Conservation (phyloP, 2,797 vertebrate genomes). For the Rhincodon typus region DNA sequence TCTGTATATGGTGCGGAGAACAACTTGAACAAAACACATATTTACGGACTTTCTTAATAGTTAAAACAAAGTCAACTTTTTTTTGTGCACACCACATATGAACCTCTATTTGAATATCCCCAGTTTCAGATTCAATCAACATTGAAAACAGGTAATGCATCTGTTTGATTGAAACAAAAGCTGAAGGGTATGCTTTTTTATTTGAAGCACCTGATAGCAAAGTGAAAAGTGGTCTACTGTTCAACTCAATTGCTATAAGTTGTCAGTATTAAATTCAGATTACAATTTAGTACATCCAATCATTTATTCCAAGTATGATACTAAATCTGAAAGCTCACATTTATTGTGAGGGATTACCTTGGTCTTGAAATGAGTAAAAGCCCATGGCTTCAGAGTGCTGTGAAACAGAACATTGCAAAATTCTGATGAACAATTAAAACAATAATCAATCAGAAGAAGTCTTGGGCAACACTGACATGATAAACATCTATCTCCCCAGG, state of each 20-base stretch:
- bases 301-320: background rate
- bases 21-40: background rate
- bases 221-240: background rate
- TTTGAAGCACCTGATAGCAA: background rate
- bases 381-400: background rate
- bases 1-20: background rate
- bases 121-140: background rate
- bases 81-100: background rate
- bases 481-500: background rate
- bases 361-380: background rate
- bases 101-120: background rate
- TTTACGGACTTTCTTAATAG: background rate
- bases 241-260: background rate
- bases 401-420: background rate
- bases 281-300: background rate
- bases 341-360: background rate
- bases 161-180: background rate
- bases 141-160: background rate
- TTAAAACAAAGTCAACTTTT: background rate
- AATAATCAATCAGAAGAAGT: background rate
- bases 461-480: background rate
- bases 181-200: background rate
- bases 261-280: background rate
- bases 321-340: background rate
- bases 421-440: background rate